These are phyloP conservation scores for Lepus oiostolus DNA, from an alignment of 2,797 vertebrate genomes.

Conservation along the genomic window DNA sequence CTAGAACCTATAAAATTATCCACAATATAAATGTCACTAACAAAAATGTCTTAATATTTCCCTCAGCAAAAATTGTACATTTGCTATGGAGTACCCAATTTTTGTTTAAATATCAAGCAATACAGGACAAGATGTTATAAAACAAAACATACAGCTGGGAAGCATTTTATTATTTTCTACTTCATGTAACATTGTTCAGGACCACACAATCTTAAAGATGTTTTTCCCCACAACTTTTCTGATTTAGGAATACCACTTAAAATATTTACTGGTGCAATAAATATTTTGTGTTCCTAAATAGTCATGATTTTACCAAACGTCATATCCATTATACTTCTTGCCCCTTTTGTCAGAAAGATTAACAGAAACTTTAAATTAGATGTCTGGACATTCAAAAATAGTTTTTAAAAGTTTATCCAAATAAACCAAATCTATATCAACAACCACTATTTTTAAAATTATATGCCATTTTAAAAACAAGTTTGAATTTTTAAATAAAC, in stretches of 20 bases:
- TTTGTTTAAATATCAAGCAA: conserved; percentile 79
- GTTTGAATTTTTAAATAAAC: conserved; percentile 87
- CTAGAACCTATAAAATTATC: conserved; percentile 78
- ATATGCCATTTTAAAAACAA: conserved; percentile 86
- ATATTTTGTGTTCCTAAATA: conserved; percentile 80
- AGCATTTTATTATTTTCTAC: conserved; percentile 87
- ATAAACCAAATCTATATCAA: conserved; percentile 82
- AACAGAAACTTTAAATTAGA: conserved; percentile 82
- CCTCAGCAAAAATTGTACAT: conserved; percentile 73
- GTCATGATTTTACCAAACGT: conserved; percentile 74
- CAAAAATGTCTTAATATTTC: conserved; percentile 73
- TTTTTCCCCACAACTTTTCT: conserved; percentile 68
- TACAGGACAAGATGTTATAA: conserved; percentile 86
- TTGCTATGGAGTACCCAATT: conserved; percentile 37
- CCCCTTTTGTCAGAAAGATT: conserved; percentile 86
- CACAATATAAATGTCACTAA: conserved; percentile 62
- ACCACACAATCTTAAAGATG: conserved; percentile 80
- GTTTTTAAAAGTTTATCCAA: conserved; percentile 78
- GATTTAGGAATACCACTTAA: conserved; percentile 78
- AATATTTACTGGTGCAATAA: conserved; percentile 86
- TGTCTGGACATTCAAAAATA: conserved; percentile 76
- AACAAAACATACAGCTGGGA: conserved; percentile 84
- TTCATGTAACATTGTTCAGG: conserved; percentile 86
- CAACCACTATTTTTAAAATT: conserved; percentile 85
- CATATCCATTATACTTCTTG: conserved; percentile 80